Base-by-base conservation (phyloP, 1,140 invertebrate genomes). In the Neodiprion pinetum region DNA sequence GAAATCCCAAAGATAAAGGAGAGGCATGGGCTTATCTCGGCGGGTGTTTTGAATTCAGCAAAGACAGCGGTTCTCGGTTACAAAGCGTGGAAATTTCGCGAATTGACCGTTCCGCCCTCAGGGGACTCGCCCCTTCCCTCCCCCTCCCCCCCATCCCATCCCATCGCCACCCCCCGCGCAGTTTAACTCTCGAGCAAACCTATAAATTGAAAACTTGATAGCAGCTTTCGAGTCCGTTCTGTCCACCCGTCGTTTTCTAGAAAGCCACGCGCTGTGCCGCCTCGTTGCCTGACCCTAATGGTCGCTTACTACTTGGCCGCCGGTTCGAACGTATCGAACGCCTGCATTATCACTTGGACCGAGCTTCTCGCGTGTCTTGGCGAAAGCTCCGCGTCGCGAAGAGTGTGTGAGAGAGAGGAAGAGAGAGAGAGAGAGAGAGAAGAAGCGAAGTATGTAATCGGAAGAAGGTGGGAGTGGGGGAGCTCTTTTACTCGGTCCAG, bases 161-260 rank as follows among this genome's bases (percentile, higher is more conserved):
- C 17, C 17, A 21, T 21, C 28, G 28, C 28, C 28, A 40, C 28
- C 28, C 28, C 5, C 28, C 2, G 1, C 53, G 11, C 53, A 5
- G n/a, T 17, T 17, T 61, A 61, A 61, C 53, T 61, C 53, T 61
- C 53, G 4, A 9, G 53, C 53, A 61, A 61, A 61, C 53, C 53
- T 61, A 61, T 61, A 61, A 61, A 61, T 61, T 61, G 53, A 61
- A 61, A 61, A 61, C 53, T 61, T 61, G 53, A 61, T 17, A 17
- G 53, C 28, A 40, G 28, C 28, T 40, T 40, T 40, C 28, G 28
- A 40, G 28, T 40, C 28, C 28, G 28, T 5, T 40, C 1, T 40
- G 28, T 40, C 28, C 28, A 40, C 28, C 28, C 28, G 28, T 1
- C 28, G 28, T 40, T 40, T 40, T 12, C 4, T 5, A 40, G 28